A percentile compares a stretch with the other conserved stretches of the same genome.
These are phyloP conservation scores for Zapus hudsonius DNA, from an alignment of 2,113 vertebrate genomes.

Conservation along the genomic window DNA sequence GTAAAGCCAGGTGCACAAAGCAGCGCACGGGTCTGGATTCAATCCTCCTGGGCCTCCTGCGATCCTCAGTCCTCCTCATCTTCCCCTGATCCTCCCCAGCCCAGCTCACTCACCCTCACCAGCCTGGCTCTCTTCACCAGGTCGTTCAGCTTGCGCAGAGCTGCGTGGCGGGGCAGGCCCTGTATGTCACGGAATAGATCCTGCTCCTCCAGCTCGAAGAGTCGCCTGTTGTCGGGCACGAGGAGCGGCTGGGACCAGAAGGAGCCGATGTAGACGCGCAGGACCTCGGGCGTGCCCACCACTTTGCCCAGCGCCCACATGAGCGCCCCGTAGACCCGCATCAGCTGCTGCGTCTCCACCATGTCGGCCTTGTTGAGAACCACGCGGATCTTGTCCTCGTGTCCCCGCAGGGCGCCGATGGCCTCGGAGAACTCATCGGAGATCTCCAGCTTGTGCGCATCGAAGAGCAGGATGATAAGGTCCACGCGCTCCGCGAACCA, in stretches of 20 bases:
- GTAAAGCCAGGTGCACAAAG: too few species aligned
- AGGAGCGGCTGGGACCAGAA: conserved; percentile 96
- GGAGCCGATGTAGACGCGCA: conserved; percentile 95
- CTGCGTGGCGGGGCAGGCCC: conserved; percentile 93
- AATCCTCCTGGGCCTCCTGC: too few species aligned
- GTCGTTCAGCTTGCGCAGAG: conserved; percentile 95
- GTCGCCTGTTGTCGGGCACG: conserved; percentile 90
- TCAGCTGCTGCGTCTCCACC: conserved; percentile 96
- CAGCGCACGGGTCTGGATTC: too few species aligned
- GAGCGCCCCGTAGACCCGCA: conserved; percentile 95
- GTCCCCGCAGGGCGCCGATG: conserved; percentile 92
- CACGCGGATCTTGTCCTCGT: conserved; percentile 96
- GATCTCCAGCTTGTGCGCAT: conserved; percentile 96
- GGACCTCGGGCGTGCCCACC: conserved; percentile 94
- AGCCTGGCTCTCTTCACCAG: conserved; percentile 93
- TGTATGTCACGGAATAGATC: conserved; percentile 95
- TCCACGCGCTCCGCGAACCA: conserved; percentile 97
- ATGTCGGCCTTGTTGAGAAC: conserved; percentile 97
- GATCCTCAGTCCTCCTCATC: too few species aligned
- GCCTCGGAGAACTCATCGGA: conserved; percentile 96
- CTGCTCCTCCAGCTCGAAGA: conserved; percentile 95
- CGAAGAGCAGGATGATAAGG: conserved; percentile 95
- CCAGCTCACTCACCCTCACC: conserved; percentile 88
- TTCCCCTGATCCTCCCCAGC: too few species aligned
- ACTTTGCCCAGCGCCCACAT: conserved; percentile 98